A percentile compares a stretch with the other conserved stretches of the same genome.
These are phyloP conservation scores for Exaiptasia diaphana DNA, from an alignment of 64 coral and sea anemone genomes.

Conservation along the genomic window DNA sequence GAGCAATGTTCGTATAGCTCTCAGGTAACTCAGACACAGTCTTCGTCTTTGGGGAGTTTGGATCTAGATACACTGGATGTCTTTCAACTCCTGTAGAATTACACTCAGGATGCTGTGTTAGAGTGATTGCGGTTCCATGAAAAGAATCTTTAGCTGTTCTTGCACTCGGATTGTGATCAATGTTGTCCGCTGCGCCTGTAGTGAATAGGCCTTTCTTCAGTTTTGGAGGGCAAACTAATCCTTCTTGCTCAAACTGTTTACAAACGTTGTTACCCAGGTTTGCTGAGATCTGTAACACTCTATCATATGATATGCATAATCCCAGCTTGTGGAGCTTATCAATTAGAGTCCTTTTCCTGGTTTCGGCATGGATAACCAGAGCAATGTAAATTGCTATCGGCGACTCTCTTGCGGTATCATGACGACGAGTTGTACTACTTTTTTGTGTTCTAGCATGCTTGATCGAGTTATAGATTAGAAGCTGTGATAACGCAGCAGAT, in stretches of 20 bases:
- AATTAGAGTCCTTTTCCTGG: neutral
- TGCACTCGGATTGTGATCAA: neutral
- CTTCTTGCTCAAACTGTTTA: constrained; percentile 2
- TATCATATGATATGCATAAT: neutral
- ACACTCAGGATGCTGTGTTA: neutral
- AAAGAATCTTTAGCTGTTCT: neutral
- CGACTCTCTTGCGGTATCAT: neutral
- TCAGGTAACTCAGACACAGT: neutral
- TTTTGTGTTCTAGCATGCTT: neutral
- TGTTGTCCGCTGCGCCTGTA: neutral
- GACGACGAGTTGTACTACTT: neutral
- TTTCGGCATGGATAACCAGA: neutral
- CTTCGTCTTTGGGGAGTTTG: neutral
- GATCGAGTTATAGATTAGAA: constrained; percentile 9
- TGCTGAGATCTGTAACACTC: constrained; percentile 7
- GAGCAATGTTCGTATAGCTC: neutral
- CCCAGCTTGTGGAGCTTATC: neutral
- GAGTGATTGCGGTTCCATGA: neutral
- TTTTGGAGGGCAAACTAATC: constrained; percentile 5
- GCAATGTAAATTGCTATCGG: neutral
- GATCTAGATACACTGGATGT: neutral
- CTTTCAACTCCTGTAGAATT: neutral
- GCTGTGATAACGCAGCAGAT: constrained; percentile 3
- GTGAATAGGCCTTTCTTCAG: neutral
- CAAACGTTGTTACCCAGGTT: constrained; percentile 2